Conservation (phyloP, 1,140 invertebrate genomes). For the Armadillidium nasatum region DNA sequence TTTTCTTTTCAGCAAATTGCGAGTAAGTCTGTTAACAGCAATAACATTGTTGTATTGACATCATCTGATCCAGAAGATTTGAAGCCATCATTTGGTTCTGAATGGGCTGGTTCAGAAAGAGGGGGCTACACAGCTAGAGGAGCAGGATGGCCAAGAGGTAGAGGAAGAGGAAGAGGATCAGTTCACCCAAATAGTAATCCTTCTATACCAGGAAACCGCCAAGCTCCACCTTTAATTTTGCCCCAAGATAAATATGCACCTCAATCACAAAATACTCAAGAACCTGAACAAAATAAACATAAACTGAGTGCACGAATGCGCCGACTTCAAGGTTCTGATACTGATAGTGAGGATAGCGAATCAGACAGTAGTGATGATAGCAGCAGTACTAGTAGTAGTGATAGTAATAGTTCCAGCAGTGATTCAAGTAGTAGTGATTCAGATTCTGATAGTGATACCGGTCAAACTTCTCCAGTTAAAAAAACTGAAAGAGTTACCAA, state of each 20-base stretch:
- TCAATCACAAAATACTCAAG: neutral
- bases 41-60: neutral
- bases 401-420: slow-evolving; percentile 2
- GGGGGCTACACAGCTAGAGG: neutral
- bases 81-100: neutral
- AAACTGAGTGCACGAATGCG: neutral
- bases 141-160: neutral
- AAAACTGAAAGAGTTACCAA: neutral
- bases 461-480: neutral
- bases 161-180: neutral
- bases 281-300: neutral
- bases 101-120: neutral
- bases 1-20: slow-evolving; percentile 2
- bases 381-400: neutral
- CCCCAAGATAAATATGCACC: neutral
- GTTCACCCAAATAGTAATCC: neutral
- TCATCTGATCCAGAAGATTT: neutral
- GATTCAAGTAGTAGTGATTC: slow-evolving; percentile 4
- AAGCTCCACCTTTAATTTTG: neutral
- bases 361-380: slow-evolving; percentile 9
- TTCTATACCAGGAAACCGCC: neutral
- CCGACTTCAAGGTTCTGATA: neutral
- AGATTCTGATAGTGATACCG: neutral
- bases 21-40: neutral
- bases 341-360: neutral